Evolutionary conservation across 2,888 invertebrate genomes (phyloP).

Genomic region (Chrysopilus asiliformis): DNA sequence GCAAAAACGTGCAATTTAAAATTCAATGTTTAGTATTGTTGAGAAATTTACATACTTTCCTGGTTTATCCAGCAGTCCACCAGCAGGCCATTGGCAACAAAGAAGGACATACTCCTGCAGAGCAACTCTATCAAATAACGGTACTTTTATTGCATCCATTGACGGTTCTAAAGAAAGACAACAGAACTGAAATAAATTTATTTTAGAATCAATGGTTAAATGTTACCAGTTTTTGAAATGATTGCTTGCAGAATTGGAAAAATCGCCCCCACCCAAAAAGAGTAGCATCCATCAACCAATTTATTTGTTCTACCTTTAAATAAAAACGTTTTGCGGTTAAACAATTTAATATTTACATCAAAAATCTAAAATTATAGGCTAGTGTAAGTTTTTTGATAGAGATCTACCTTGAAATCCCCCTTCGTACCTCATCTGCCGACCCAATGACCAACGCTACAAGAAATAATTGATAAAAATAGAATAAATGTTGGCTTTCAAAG

Average conservation of each 20-base stretch:
- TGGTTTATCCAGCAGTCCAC: constrained; percentile 94
- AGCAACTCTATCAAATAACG: constrained; percentile 68
- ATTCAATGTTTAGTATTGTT: background rate
- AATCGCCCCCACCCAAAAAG: constrained; percentile 95
- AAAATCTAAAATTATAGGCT: no score
- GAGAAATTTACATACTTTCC: constrained; percentile 70
- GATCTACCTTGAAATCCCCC: constrained; percentile 99
- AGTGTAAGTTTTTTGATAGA: no score
- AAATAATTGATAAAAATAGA: constrained; percentile 12
- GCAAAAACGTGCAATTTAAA: no score
- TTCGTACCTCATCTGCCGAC: constrained; percentile 85
- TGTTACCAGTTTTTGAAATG: constrained; percentile 39
- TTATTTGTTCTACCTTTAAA: constrained; percentile 96
- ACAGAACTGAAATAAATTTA: background rate
- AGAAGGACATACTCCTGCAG: constrained; percentile 90
- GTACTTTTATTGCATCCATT: constrained; percentile 11
- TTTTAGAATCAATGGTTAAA: background rate
- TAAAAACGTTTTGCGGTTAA: no score
- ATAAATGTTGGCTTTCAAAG: background rate
- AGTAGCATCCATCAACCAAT: constrained; percentile 96
- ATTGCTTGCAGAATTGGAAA: constrained; percentile 77
- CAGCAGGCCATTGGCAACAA: constrained; percentile 77
- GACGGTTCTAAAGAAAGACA: background rate
- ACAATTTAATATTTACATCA: no score
- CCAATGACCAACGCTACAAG: constrained; percentile 67